Evolutionary conservation across 2,797 vertebrate genomes (phyloP), one percentile per base, ranked within the genome.

Genomic region (Caiman crocodilus): DNA sequence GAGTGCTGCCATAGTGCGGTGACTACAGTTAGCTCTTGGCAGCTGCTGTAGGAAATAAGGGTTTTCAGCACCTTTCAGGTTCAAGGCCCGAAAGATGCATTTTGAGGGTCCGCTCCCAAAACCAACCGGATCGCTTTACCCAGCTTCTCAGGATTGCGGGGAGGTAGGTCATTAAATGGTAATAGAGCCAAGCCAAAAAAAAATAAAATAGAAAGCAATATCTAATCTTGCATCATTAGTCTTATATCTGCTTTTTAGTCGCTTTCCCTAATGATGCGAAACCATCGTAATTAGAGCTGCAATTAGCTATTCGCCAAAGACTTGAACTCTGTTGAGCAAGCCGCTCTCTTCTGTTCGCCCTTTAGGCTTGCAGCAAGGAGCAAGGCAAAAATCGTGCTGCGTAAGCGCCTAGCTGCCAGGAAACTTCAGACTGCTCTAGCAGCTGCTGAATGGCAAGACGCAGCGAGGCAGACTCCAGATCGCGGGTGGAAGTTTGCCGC

Each of bases 261-360:
- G 87, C 91, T 89, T 14, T 94, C 88, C 93, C 75, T 95, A 96
- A 94, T 83, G 79, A 93, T 94, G 90, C 83, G 94, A 93, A 97
- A 6, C 92, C 59, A 8, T 94, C 89, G 64, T 88, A 93, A 97
- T 97, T 96, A 96, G 86, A 93, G 89, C 88, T 42, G 64, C 85
- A 95, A 91, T 89, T 91, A 96, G 73, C 85, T 94, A 76, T 95
- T 92, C 77, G 76, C 94, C 57, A 11, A 84, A 87, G 90, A 85
- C 82, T 93, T 94, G 90, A 95, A 93, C 81, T 88, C 30, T 64
- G 88, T 81, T 90, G 85, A 92, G 85, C 85, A 78, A 97, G 82
- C 7, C 28, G 81, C 87, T 90, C 79, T 92, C 90, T 96, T 83
- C 91, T 90, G 63, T 90, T 92, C 94, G 86, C 93, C 92, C 90